Conservation (phyloP, 2,113 vertebrate species). For the Pachypanchax playfairii region DNA sequence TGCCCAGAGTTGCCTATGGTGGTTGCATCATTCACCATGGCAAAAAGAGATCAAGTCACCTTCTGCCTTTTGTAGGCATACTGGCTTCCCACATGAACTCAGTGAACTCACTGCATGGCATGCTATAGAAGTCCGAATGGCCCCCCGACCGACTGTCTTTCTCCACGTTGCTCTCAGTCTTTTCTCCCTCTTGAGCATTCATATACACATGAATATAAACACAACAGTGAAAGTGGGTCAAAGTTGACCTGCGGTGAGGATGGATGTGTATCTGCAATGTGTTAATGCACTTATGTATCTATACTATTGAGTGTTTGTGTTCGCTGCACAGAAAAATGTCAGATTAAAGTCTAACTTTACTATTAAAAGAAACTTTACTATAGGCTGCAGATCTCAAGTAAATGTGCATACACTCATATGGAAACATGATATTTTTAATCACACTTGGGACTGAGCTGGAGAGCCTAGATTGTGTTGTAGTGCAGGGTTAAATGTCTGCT, state of each 20-base stretch:
- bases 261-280: slow-evolving; percentile 27
- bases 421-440: slow-evolving; percentile 37
- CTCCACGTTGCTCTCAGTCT: slow-evolving; percentile 31
- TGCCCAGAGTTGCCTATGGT: slow-evolving; percentile 43
- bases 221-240: slow-evolving; percentile 64
- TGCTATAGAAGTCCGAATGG: slow-evolving; percentile 60
- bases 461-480: slow-evolving; percentile 45
- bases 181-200: slow-evolving; percentile 49
- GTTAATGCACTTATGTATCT: slow-evolving; percentile 5
- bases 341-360: slow-evolving; percentile 37
- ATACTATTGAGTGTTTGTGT: slow-evolving; percentile 8
- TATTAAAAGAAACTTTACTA: slow-evolving; percentile 30
- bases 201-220: slow-evolving; percentile 63
- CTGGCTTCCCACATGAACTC: slow-evolving; percentile 60
- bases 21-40: slow-evolving; percentile 54
- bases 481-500: slow-evolving; percentile 46
- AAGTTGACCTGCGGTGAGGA: slow-evolving; percentile 67
- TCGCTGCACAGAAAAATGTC: slow-evolving; percentile 50
- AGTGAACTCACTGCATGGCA: slow-evolving; percentile 55
- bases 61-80: slow-evolving; percentile 40
- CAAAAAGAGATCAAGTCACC: slow-evolving; percentile 45
- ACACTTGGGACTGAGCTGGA: slow-evolving; percentile 34
- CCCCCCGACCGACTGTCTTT: slow-evolving; percentile 50
- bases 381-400: slow-evolving; percentile 13
- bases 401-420: slow-evolving; percentile 3